Percentiles rank a stretch among this genome's conserved stretches.
These are phyloP conservation scores for Cathartes aura DNA, from an alignment of 2,113 vertebrate species.

Conservation along the genomic window DNA sequence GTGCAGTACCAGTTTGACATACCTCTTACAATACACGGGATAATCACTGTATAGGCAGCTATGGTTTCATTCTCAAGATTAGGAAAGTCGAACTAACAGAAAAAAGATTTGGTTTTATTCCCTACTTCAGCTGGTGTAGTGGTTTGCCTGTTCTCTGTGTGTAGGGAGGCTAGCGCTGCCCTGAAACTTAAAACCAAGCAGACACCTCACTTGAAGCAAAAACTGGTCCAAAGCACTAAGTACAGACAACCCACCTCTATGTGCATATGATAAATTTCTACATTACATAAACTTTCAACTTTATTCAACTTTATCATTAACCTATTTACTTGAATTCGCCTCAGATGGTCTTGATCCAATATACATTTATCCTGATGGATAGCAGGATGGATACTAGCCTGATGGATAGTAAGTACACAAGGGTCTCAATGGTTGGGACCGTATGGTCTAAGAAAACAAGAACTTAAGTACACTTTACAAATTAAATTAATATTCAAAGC, in stretches of 20 bases:
- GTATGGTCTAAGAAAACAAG: not conserved
- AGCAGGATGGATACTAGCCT: not conserved
- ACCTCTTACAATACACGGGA: fast-evolving
- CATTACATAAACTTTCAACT: not conserved
- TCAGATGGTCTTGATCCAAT: not conserved
- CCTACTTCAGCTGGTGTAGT: not conserved
- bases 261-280: not conserved
- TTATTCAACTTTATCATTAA: not conserved
- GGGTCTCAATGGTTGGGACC: not conserved
- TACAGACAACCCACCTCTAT: not conserved
- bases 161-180: not conserved
- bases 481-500: slow-evolving; percentile 19
- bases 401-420: not conserved
- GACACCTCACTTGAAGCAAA: not conserved
- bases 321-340: not conserved
- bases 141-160: not conserved
- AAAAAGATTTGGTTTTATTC: not conserved
- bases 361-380: not conserved
- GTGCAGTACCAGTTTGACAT: not conserved
- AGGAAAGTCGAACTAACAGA: not conserved
- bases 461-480: not conserved
- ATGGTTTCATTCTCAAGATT: not conserved
- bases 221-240: not conserved
- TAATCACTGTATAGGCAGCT: not conserved
- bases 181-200: not conserved